phyloP scores from a whole-genome alignment of 2,113 vertebrate species.

The Typhlomys cinereus region DNA sequence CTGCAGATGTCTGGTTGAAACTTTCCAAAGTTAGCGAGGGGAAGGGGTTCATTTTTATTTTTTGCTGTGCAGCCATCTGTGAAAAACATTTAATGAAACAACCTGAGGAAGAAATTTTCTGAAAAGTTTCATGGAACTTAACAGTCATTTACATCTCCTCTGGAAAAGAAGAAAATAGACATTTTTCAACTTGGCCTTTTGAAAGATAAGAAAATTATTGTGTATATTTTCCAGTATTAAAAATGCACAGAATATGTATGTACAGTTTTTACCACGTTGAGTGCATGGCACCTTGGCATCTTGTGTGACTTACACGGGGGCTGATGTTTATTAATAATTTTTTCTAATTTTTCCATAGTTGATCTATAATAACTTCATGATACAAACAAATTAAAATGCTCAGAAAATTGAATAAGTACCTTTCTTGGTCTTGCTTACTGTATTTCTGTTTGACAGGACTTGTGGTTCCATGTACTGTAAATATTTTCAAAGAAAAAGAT shows the following conservation, averaged over 20 bases:
- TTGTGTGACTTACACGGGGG: constrained; percentile 80
- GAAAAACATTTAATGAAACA: constrained; percentile 60
- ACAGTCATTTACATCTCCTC: constrained; percentile 65
- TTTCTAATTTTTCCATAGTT: constrained; percentile 78
- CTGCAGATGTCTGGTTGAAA: constrained; percentile 66
- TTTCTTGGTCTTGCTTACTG: constrained; percentile 70
- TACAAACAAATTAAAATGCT: constrained; percentile 72
- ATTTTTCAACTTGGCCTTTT: constrained; percentile 65
- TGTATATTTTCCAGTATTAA: constrained; percentile 64
- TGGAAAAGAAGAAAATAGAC: constrained; percentile 47
- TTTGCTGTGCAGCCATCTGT: constrained; percentile 69
- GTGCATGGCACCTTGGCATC: constrained; percentile 65
- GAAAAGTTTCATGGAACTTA: constrained; percentile 33
- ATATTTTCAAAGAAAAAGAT: constrained; percentile 76
- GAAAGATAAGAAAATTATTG: constrained; percentile 52
- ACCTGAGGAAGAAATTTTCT: constrained; percentile 70
- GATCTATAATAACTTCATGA: constrained; percentile 72
- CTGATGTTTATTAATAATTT: constrained; percentile 77
- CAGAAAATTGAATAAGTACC: constrained; percentile 69
- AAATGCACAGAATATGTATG: constrained; percentile 61
- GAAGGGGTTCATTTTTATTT: too few species aligned
- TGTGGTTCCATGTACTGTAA: constrained; percentile 73
- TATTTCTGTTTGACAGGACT: constrained; percentile 71
- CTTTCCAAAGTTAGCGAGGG: constrained; percentile 59
- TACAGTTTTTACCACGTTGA: constrained; percentile 73